These are phyloP conservation scores for Anolis carolinensis DNA, from an alignment of 2,113 vertebrate genomes.

Conservation along the genomic window DNA sequence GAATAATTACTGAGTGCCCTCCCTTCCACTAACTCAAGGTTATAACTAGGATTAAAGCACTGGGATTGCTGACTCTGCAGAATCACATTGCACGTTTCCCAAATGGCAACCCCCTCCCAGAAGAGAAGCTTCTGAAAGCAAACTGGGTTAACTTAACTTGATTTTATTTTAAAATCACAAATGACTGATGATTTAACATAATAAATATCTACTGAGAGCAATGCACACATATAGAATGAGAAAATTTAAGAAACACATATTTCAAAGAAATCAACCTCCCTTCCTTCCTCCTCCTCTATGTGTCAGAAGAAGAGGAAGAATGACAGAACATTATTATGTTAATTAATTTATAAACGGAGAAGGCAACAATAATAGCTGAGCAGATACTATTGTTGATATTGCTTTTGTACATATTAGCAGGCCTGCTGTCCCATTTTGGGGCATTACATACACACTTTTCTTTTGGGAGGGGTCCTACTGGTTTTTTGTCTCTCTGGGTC, in stretches of 20 bases:
- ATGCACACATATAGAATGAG: neutral
- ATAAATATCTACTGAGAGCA: neutral
- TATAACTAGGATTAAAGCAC: slow-evolving; percentile 56
- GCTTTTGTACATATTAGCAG: neutral
- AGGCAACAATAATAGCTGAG: too few relatives aligned
- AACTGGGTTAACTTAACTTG: neutral
- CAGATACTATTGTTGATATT: neutral
- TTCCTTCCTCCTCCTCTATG: neutral
- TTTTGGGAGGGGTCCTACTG: neutral
- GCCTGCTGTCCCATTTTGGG: neutral
- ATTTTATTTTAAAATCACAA: neutral
- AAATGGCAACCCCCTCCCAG: neutral
- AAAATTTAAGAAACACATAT: slow-evolving; percentile 37
- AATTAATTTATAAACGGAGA: neutral
- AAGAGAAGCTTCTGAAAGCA: neutral
- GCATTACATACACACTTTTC: neutral
- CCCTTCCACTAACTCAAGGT: slow-evolving; percentile 61
- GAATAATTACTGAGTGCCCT: slow-evolving; percentile 59
- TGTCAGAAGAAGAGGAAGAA: neutral
- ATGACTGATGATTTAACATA: neutral
- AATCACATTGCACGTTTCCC: slow-evolving; percentile 35
- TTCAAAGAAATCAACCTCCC: neutral
- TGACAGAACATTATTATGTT: neutral
- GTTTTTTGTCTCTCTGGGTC: neutral
- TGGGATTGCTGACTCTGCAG: slow-evolving; percentile 65